These are phyloP conservation scores for Lasaia peninsularis DNA, from an alignment of 1,140 invertebrate species.

Conservation along the genomic window DNA sequence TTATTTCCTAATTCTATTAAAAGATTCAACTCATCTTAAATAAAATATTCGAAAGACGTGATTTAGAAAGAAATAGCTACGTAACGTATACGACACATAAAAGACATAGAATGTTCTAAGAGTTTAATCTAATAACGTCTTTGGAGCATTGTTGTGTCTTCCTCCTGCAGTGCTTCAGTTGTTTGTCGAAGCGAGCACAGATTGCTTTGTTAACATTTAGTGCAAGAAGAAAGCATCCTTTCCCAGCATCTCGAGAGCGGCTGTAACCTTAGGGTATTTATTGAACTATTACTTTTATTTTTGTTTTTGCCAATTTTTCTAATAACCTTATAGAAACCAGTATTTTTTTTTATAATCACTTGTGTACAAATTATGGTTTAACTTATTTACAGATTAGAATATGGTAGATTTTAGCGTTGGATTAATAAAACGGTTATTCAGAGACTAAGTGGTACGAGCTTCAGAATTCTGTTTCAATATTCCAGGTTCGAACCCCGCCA, in stretches of 20 bases:
- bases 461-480: no score
- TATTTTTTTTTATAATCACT: no score
- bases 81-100: neutral
- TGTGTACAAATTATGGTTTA: no score
- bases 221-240: neutral
- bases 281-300: neutral
- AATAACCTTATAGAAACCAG: neutral
- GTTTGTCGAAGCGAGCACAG: neutral
- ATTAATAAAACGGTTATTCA: no score
- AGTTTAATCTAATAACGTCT: constrained; percentile 9
- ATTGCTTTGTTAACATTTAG: neutral
- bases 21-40: no score
- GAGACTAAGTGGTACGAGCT: no score
- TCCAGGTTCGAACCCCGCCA: no score
- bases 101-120: neutral
- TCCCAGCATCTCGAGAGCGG: neutral
- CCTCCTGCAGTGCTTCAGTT: constrained; percentile 1
- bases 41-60: no score
- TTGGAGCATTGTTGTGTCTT: constrained; percentile 2
- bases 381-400: no score
- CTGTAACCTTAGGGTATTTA: neutral
- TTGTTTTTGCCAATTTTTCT: neutral
- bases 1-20: no score
- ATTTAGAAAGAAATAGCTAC: neutral
- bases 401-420: no score